Base-by-base conservation (phyloP, 1,140 invertebrate species). In the Nephila pilipes region DNA sequence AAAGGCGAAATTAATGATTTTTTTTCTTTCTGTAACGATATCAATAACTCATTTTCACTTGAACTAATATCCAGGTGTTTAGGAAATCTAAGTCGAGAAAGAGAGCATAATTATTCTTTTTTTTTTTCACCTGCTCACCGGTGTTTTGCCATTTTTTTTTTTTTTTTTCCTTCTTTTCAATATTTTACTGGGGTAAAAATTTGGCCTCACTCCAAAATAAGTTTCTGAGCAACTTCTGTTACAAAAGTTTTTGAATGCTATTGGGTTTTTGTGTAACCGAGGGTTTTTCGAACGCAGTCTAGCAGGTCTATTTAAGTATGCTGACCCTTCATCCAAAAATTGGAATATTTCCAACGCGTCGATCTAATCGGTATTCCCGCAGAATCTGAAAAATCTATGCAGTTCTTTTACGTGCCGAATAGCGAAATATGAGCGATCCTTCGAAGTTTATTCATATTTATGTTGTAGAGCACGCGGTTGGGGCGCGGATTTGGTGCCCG, bases 311-410 rank as follows among this genome's bases (percentile, higher is more conserved):
- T 58, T 85, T 85, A 85, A 29, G 54, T 58, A 85, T 85, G 46
- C 83, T 29, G 55, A 25, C 25, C 16, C 83, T 20, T 55, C 22
- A 55, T 25, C 4, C 12, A 5, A 32, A 85, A 57, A 57, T 55
- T 58, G 83, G 83, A 85, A 85, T 58, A n/a, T 58, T 85, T 85
- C 83, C 83, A 85, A 46, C 16, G 75, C 75, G 18, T 80, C 29
- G 18, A 80, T 80, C 75, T 46, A 20, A 80, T 80, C 75, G 32
- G 75, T 80, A 80, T 80, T 80, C 75, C 29, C 20, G 38, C 36
- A 22, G 75, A 22, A 22, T 8, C 20, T 38, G 22, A 22, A 25
- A 79, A 80, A 38, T 80, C 75, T 29, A 80, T 80, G 36, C 75
- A 36, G 75, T 65, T 29, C 32, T 22, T 32, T 46, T 80, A 79